Base-by-base conservation (phyloP, 2,888 invertebrate genomes). In the Eupithecia tripunctaria region DNA sequence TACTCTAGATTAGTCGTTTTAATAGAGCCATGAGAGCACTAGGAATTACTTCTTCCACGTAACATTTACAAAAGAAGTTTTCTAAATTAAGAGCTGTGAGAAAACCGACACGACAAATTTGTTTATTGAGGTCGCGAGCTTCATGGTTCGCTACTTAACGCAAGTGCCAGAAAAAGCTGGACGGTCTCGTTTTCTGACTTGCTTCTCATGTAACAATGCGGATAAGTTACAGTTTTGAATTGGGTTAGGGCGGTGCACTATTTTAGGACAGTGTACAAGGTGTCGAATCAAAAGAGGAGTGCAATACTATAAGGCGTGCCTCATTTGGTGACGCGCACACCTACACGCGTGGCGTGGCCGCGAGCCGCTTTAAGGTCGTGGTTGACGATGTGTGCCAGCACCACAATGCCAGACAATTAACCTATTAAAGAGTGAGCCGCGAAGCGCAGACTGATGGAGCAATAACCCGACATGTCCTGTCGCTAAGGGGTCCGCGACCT, bases 321-420 rank as follows among this genome's bases (percentile, higher is more conserved):
- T 87, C 82, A 87, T 86, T 87, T 85, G 86, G 87, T 91, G 89
- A 88, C 89, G 89, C 86, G 86, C 83, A 86, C 86, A 89, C 88
- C 87, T 88, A 88, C 87, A 88, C 84, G 90, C 90, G 90, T 88
- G 89, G 87, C 87, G 89, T 91, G 92, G 92, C 91, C 93, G 90
- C 91, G 87, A 90, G 89, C 82, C 88, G 87, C 86, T 89, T 86
- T 93, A 91, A 93, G 93, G 93, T 94, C 93, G 93, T 86, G 86
- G 89, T 87, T 90, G 89, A 82, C 89, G 88, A 91, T 91, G 88
- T 91, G 90, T 93, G 91, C 93, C 92, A 93, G 91, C 90, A 89
- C 89, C 86, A 94, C 94, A 92, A 93, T 94, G 92, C 91, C 90
- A 91, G 91, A 87, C 91, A 92, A 93, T 94, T 93, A 94, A 91